These are phyloP conservation scores for Ophioderma brevispina DNA, from an alignment of 35 echinoderm and acorn worm genomes.

Conservation along the genomic window DNA sequence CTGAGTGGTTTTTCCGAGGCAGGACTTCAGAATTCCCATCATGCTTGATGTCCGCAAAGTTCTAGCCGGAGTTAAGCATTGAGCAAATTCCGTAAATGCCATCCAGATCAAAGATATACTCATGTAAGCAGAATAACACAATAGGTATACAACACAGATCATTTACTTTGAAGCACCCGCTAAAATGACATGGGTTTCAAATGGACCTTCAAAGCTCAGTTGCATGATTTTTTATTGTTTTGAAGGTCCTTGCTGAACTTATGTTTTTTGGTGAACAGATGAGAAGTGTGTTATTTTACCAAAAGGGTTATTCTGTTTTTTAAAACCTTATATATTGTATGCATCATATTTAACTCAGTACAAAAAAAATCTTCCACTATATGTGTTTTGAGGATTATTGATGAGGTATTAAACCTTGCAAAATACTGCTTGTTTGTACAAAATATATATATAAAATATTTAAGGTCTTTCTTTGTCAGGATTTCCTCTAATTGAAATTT, in stretches of 20 bases:
- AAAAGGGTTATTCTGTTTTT: neutral
- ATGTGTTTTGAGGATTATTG: conserved; percentile 2
- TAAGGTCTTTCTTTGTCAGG: neutral
- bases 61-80: conserved; percentile 32
- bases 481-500: neutral
- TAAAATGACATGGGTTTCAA: no score
- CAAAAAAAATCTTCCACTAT: conserved; percentile 10
- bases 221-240: no score
- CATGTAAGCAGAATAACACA: neutral
- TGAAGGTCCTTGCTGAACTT: no score
- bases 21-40: conserved; percentile 58
- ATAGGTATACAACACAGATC: no score
- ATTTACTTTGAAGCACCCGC: no score
- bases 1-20: conserved; percentile 49
- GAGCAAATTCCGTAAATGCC: neutral
- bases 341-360: neutral
- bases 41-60: conserved; percentile 68
- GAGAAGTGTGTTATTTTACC: neutral
- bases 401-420: conserved; percentile 2
- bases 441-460: neutral
- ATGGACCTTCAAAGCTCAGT: no score
- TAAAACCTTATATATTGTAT: conserved; percentile 1
- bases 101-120: neutral
- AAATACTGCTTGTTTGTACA: conserved; percentile 8
- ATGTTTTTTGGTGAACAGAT: no score